Percentiles rank a stretch among this genome's conserved stretches.
Conservation (phyloP, 2,113 vertebrate genomes). For the Zosterops japonicus region DNA sequence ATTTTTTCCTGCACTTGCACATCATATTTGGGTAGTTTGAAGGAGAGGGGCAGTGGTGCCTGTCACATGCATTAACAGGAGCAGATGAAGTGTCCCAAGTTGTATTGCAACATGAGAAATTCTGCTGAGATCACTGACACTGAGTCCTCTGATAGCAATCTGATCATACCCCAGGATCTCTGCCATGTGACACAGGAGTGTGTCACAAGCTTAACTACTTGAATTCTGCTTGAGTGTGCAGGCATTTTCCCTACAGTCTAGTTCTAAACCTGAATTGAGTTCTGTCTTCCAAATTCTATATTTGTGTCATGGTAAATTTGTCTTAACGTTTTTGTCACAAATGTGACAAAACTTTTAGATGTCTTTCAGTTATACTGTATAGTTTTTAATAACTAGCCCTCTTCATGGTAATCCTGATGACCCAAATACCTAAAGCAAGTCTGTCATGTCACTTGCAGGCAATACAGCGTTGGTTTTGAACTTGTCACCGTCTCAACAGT, state of each 20-base stretch:
- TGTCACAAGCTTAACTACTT: not conserved
- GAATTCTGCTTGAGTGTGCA: not conserved
- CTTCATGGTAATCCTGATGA: not conserved
- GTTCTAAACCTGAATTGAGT: not conserved
- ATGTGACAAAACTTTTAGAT: not conserved
- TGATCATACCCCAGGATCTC: not conserved
- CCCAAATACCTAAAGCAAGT: not conserved
- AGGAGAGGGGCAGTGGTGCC: not conserved
- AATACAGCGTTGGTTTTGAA: slow-evolving; percentile 95
- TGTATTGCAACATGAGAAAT: not conserved
- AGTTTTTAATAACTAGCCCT: not conserved
- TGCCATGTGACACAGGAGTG: not conserved
- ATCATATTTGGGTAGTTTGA: not conserved
- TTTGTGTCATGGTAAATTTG: not conserved
- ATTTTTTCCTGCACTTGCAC: not conserved
- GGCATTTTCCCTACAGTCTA: not conserved
- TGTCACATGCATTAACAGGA: not conserved
- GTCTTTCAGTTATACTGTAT: not conserved
- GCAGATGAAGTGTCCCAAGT: not conserved
- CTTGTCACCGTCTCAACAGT: slow-evolving; percentile 82
- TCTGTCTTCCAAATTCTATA: not conserved
- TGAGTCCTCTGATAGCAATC: fast-evolving
- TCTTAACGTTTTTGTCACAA: not conserved
- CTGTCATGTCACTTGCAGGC: slow-evolving; percentile 65
- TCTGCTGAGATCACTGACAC: not conserved